Evolutionary conservation across 2,797 vertebrate species (phyloP).

Genomic region (Poecilia gillii): DNA sequence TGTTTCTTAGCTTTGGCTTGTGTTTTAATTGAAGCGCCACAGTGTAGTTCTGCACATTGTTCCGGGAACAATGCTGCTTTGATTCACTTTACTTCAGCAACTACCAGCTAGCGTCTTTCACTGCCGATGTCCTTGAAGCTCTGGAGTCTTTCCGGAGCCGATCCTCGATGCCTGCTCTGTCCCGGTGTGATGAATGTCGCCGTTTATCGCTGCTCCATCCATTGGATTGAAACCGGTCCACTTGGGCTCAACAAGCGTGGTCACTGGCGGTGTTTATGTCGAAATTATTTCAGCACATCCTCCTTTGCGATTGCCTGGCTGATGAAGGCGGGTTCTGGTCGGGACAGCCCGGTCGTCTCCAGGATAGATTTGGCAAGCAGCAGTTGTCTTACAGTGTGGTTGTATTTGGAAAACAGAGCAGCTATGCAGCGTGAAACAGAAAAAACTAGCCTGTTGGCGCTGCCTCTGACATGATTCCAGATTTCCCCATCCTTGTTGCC

Average conservation of each 20-base stretch:
- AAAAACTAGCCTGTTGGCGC: slow-evolving; percentile 51
- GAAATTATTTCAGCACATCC: slow-evolving; percentile 55
- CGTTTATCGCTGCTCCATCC: slow-evolving; percentile 51
- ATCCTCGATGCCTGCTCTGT: slow-evolving; percentile 43
- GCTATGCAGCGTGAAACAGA: slow-evolving; percentile 33
- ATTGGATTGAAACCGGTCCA: slow-evolving; percentile 74
- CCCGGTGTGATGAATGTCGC: slow-evolving; percentile 68
- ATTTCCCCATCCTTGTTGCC: slow-evolving; percentile 69
- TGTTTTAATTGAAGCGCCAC: slow-evolving; percentile 12
- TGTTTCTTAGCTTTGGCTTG: slow-evolving; percentile 9
- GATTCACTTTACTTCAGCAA: slow-evolving; percentile 17
- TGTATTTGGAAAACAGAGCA: slow-evolving; percentile 55
- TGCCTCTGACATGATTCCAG: slow-evolving; percentile 63
- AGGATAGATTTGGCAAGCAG: slow-evolving; percentile 50
- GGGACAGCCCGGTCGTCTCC: slow-evolving; percentile 47
- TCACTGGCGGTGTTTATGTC: slow-evolving; percentile 59
- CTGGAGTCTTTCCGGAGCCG: slow-evolving; percentile 41
- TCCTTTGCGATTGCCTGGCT: slow-evolving; percentile 24
- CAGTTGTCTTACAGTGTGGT: slow-evolving; percentile 42
- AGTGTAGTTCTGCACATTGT: slow-evolving; percentile 6
- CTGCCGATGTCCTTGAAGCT: slow-evolving; percentile 10
- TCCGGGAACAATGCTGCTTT: slow-evolving; percentile 3
- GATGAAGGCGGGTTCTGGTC: slow-evolving; percentile 44
- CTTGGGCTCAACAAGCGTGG: slow-evolving; percentile 51
- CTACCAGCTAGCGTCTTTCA: neutral